Evolutionary conservation across 1,140 invertebrate species (phyloP), one percentile per base, ranked within the genome.

Genomic region (Coboldia fuscipes): DNA sequence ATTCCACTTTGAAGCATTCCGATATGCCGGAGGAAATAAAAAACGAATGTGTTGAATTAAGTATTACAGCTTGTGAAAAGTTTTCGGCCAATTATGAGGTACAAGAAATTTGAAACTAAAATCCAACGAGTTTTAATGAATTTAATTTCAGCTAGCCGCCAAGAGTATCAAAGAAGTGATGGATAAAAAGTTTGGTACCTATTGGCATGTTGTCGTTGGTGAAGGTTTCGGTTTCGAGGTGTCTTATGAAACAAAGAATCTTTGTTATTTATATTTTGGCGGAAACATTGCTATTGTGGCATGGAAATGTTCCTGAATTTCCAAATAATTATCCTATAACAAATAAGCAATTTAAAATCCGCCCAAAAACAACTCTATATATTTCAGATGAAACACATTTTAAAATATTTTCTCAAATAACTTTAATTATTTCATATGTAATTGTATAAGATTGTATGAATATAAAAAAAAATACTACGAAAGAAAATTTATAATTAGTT

Each of bases 151-250:
- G 75, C 60, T 58, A 43, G 75, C 60, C 2, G 84, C 89, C 14
- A 74, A 70, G 44, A 75, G 81, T 63, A 85, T 96, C 17, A 94
- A 96, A 57, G 84, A 94, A 43, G 73, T 68, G 33, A 73, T 96
- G 70, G 90, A 96, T 55, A 89, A 89, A 58, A 89, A 89, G 48
- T 93, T 85, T 57, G 86, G 88, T 15, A 72, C 82, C 1, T 73
- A 81, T 12, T 94, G 89, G 72, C 85, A 94, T 59, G 83, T 80
- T 1, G 74, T 93, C 0, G 77, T 94, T 6, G 88, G 89, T 8
- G 88, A 96, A 62, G 82, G 81, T 13, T 93, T 77, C 55, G 85
- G 83, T n/a, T 89, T 88, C 58, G 79, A 86, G 54, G 70, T 92
- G 34, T 85, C 81, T 1, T 83, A 89, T 56, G 84, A 93, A 61